These are phyloP conservation scores for Labia minor DNA, from an alignment of 2,888 invertebrate genomes.

Conservation along the genomic window DNA sequence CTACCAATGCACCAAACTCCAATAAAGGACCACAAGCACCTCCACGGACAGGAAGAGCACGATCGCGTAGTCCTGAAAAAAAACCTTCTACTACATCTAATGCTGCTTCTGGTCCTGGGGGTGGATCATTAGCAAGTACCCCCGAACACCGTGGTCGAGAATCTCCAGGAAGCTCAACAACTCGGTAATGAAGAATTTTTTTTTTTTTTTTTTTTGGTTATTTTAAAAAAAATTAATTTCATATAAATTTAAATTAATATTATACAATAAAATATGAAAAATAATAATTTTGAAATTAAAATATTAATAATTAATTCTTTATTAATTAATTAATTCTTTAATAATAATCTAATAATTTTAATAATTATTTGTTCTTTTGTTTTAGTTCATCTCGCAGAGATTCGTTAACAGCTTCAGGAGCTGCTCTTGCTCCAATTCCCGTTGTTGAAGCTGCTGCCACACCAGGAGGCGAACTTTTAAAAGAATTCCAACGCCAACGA, in stretches of 20 bases:
- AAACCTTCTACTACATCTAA: constrained; percentile 26
- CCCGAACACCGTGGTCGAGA: constrained; percentile 58
- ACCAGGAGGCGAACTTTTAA: constrained; percentile 56
- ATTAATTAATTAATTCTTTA: no score
- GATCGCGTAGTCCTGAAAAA: constrained; percentile 44
- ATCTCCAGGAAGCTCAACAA: constrained; percentile 55
- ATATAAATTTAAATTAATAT: no score
- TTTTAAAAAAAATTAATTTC: no score
- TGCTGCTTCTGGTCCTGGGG: constrained; percentile 22
- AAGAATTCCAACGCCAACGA: constrained; percentile 70
- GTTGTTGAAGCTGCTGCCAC: constrained; percentile 30
- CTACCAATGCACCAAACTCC: constrained; percentile 29
- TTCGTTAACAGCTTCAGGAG: constrained; percentile 40
- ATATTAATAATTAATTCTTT: no score
- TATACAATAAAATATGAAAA: no score
- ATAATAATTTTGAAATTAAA: no score
- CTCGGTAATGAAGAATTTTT: constrained; percentile 34
- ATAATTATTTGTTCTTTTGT: no score
- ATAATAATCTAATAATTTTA: no score
- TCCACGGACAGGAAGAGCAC: constrained; percentile 34
- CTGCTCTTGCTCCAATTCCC: constrained; percentile 33
- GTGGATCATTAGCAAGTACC: constrained; percentile 47
- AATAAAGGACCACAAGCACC: constrained; percentile 34
- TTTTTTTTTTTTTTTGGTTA: no score
- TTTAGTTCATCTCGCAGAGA: constrained; percentile 49